Base-by-base conservation (phyloP, 1,140 invertebrate species). In the Drosophila pseudoananassae region DNA sequence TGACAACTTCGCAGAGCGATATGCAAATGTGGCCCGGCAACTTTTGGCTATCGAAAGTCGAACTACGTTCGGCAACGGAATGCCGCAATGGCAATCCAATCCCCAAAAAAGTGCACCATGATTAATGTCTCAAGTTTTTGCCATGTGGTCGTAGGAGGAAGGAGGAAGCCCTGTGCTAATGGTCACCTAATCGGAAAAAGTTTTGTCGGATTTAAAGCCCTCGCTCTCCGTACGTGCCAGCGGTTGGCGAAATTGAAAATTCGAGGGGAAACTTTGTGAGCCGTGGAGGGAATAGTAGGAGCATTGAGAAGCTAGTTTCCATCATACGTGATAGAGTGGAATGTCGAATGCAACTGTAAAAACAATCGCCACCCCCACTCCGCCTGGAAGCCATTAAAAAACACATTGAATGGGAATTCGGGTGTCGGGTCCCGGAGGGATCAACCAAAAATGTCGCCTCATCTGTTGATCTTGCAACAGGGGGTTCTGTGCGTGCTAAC, bases 261-360 rank as follows among this genome's bases (percentile, higher is more conserved):
- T 38, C 47, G 52, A 43, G 46, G 51, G 70, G 53, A 51, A 65
- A 75, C 71, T 75, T 75, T 70, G 74, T 75, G 56, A 66, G 71
- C 71, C 52, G 57, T 40, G 56, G 60, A 56, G 71, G 69, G 36
- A 51, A 75, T 65, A 75, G 65, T 75, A 75, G 73, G 70, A 59
- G 71, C 71, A 75, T 75, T 75, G 65, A 74, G 64, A 74, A 51
- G 74, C 64, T 64, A 74, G 70, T 73, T 73, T 27, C 53, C 65
- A 17, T 36, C 50, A 52, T 63, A 72, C 50, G 58, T 73, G 57
- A 53, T 61, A 63, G 61, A 73, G 69, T 72, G 38, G 53, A 51
- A 64, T 64, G 71, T 75, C 53, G 71, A 75, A 75, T 75, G 71
- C 71, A 75, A 74, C 71, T 75, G 71, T 75, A 31, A 75, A 75